A percentile compares a stretch with the other conserved stretches of the same genome.
phyloP scores from a whole-genome alignment of 1,140 invertebrate species.

The Drosophila trapezifrons region DNA sequence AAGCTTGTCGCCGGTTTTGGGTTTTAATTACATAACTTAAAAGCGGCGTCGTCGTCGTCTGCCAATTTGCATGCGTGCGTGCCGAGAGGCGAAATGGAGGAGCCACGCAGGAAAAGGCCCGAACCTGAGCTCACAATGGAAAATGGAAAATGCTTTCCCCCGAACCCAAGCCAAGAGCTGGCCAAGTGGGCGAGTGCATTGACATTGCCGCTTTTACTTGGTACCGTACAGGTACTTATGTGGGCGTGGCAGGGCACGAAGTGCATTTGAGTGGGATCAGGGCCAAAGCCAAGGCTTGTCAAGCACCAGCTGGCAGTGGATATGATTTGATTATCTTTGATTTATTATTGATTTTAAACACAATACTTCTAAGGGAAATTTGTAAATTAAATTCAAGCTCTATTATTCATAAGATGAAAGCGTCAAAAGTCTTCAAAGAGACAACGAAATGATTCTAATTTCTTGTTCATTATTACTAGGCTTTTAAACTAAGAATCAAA shows the following conservation, averaged over 20 bases:
- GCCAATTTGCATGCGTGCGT: conserved; percentile 51
- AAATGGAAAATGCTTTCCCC: conserved; percentile 43
- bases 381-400: too few species aligned
- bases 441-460: too few species aligned
- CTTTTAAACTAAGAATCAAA: too few species aligned
- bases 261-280: conserved; percentile 17
- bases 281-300: conserved; percentile 41
- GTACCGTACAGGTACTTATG: conserved; percentile 11
- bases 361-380: too few species aligned
- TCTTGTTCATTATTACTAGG: too few species aligned
- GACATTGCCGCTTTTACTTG: conserved; percentile 21
- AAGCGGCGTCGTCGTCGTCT: conserved; percentile 20
- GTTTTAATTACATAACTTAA: conserved; percentile 46
- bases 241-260: conserved; percentile 31
- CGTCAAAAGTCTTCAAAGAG: too few species aligned
- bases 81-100: conserved; percentile 33
- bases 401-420: too few species aligned
- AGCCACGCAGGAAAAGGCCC: conserved; percentile 27
- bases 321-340: conserved; percentile 7
- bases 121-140: conserved; percentile 42
- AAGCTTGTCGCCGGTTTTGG: conserved; percentile 31
- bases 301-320: conserved; percentile 3
- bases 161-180: conserved; percentile 24
- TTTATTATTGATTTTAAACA: not conserved
- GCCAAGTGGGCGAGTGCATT: conserved; percentile 46